Evolutionary conservation across 2,888 invertebrate genomes (phyloP), one percentile per base, ranked within the genome.

Genomic region (Hemaris fuciformis): DNA sequence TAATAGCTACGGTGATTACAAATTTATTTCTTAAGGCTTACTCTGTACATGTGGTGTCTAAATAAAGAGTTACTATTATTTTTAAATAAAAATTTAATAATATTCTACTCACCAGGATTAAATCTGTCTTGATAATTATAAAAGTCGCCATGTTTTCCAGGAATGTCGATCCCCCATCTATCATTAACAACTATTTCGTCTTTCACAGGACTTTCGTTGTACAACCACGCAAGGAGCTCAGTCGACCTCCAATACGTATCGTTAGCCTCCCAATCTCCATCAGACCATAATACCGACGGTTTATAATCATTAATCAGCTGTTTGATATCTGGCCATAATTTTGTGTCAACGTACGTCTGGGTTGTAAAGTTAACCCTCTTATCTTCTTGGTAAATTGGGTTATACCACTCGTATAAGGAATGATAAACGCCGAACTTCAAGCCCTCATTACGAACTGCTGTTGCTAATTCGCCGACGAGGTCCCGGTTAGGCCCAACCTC

Each of bases 231-330:
- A 1, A 99, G 88, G 75, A 99, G 96, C 61, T 97, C 95, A 46
- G 95, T 95, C 0, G 98, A 95, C 68, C 94, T 94, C 97, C 98
- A 99, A 75, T 98, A 98, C 0, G 92, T 90, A 66, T 96, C 96
- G 0, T 94, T 85, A 0, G 97, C 96, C 80, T 98, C 98, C 98
- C 98, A 98, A 73, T 98, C 99, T 0, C 99, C 99, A 84, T 99
- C 99, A 0, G 98, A 96, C 98, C 98, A 99, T n/a, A 99, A 84
- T 0, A 99, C 93, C 27, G 97, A 96, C 0, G 96, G 96, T 62
- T 93, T 79, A 73, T 96, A 96, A 63, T 90, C 88, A 63, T 94
- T 81, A 23, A 97, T 93, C 57, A 98, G 78, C 79, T 98, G 98
- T 66, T 94, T 93, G 76, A 98, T 91, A 84, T 98, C 98, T 0